phyloP scores from a whole-genome alignment of 2,797 vertebrate species.

The Sebastes oblongus region DNA sequence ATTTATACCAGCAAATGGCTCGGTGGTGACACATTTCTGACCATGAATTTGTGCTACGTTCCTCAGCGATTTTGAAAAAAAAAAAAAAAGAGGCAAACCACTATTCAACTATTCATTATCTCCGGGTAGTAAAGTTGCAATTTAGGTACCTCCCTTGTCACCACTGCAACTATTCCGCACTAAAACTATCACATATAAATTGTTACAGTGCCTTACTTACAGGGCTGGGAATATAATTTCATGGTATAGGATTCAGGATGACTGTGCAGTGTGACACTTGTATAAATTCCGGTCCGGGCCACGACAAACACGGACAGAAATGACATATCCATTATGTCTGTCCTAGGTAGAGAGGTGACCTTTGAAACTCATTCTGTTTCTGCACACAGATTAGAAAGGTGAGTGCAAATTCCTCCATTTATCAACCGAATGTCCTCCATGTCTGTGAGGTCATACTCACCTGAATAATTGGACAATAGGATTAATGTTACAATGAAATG shows the following conservation, averaged over 20 bases:
- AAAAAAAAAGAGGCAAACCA: background rate
- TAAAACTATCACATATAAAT: constrained; percentile 26
- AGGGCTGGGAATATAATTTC: constrained; percentile 29
- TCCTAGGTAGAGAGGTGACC: constrained; percentile 59
- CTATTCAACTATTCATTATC: constrained; percentile 18
- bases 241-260: constrained; percentile 32
- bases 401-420: constrained; percentile 37
- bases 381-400: constrained; percentile 45
- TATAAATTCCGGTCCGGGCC: constrained; percentile 12
- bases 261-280: constrained; percentile 15
- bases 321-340: constrained; percentile 66
- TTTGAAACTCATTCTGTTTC: constrained; percentile 59
- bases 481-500: constrained; percentile 21
- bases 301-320: constrained; percentile 37
- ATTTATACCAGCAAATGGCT: constrained; percentile 54
- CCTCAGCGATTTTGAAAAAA: background rate
- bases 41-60: constrained; percentile 10
- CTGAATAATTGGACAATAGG: constrained; percentile 26
- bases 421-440: constrained; percentile 33
- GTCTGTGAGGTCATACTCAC: constrained; percentile 25
- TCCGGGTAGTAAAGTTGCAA: constrained; percentile 3
- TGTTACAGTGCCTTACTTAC: constrained; percentile 7
- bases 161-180: background rate
- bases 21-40: constrained; percentile 38
- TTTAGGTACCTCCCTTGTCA: background rate